Percentiles rank a stretch among this genome's conserved stretches.
phyloP scores from a whole-genome alignment of 1,140 invertebrate species.

The Mesaphorura yosii region DNA sequence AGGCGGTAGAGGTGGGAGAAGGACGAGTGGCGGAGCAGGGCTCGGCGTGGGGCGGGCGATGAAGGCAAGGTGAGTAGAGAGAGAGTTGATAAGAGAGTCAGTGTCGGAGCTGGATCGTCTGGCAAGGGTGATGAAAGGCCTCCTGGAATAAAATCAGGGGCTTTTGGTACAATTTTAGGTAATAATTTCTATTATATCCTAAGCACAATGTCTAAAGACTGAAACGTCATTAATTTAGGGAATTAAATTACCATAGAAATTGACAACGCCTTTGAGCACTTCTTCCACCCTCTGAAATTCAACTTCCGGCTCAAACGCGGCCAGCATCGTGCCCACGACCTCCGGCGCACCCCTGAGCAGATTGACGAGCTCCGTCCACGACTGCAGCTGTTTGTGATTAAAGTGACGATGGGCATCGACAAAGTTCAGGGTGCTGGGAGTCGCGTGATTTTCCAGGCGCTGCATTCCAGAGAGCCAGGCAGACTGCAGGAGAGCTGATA shows the following conservation, averaged over 20 bases:
- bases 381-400: conserved; percentile 45
- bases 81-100: conserved; percentile 31
- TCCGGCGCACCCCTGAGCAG: conserved; percentile 28
- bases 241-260: conserved; percentile 23
- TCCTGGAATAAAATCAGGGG: conserved; percentile 6
- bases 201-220: not conserved
- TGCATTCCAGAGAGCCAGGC: conserved; percentile 84
- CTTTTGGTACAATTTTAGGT: not conserved
- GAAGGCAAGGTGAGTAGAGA: conserved; percentile 33
- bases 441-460: conserved; percentile 47
- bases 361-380: conserved; percentile 24
- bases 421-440: conserved; percentile 61
- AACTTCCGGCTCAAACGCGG: conserved; percentile 24
- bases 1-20: conserved; percentile 80
- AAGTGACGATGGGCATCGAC: conserved; percentile 77
- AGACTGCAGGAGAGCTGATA: conserved; percentile 56
- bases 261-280: conserved; percentile 24
- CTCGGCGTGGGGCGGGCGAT: conserved; percentile 36
- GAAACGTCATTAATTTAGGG: not conserved
- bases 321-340: conserved; percentile 24
- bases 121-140: conserved; percentile 28
- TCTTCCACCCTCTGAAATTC: conserved; percentile 10
- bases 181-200: conserved; percentile 4
- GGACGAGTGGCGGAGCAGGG: conserved; percentile 73
- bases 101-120: conserved; percentile 18